These are phyloP conservation scores for Aphelocoma coerulescens DNA, from an alignment of 2,113 vertebrate species.

Conservation along the genomic window DNA sequence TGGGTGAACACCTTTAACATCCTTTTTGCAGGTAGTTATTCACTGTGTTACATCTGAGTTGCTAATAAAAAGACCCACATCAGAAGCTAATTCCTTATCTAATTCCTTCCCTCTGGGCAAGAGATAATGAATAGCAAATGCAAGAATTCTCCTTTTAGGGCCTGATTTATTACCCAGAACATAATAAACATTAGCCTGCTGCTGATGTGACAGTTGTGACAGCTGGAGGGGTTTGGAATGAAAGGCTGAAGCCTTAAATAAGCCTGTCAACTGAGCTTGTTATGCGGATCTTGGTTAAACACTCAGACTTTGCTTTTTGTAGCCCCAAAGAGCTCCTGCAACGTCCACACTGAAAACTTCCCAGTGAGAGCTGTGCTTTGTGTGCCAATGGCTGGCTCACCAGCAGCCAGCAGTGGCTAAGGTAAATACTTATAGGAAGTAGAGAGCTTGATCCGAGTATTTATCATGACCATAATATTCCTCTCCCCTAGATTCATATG, in stretches of 20 bases:
- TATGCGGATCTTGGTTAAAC: background rate
- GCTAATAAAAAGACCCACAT: background rate
- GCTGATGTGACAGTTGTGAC: background rate
- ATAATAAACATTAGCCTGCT: background rate
- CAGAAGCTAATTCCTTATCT: background rate
- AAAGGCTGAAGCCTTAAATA: constrained; percentile 24
- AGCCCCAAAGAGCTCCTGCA: background rate
- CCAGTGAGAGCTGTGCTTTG: background rate
- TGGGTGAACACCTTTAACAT: background rate
- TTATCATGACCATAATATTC: background rate
- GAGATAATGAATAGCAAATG: background rate
- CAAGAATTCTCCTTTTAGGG: constrained; percentile 8
- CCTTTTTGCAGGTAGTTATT: background rate
- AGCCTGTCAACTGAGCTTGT: constrained; percentile 15
- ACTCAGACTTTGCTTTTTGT: background rate
- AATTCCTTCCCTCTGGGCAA: background rate
- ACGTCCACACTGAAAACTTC: background rate
- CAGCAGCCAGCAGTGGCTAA: background rate
- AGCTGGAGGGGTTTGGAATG: constrained; percentile 8
- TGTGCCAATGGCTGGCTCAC: background rate
- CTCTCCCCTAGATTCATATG: background rate
- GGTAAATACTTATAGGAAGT: background rate
- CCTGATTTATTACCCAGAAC: constrained; percentile 36
- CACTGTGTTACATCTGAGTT: background rate
- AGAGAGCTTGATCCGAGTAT: background rate